Percentiles rank a stretch among this genome's conserved stretches.
Conservation (phyloP, 2,113 vertebrate genomes). For the Barnardius zonarius region DNA sequence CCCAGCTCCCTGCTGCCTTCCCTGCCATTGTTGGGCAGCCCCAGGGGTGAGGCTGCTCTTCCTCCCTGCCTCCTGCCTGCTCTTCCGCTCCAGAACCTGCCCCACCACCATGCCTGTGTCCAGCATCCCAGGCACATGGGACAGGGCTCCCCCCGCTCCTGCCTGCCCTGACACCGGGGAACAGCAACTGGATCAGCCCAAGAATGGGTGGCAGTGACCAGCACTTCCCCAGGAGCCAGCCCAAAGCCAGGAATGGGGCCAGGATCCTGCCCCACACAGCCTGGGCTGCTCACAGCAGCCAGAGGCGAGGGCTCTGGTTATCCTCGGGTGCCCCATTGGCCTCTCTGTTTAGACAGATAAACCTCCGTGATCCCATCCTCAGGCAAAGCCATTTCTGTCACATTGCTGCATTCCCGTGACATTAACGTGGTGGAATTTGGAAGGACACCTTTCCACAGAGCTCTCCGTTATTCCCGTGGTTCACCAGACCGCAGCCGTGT, state of each 20-base stretch:
- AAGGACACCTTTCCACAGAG: not conserved
- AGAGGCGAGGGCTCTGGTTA: not conserved
- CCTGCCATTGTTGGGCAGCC: not conserved
- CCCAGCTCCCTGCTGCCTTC: not conserved
- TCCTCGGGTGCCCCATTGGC: not conserved
- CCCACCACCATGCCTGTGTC: not conserved
- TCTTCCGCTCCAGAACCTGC: not conserved
- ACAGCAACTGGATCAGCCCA: not conserved
- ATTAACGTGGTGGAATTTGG: not conserved
- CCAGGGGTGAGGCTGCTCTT: not conserved
- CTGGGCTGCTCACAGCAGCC: not conserved
- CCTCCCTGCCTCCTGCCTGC: not conserved
- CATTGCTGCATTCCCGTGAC: not conserved
- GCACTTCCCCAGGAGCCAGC: not conserved
- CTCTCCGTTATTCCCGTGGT: not conserved
- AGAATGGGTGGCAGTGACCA: not conserved
- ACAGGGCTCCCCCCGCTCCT: not conserved
- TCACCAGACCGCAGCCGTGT: rapidly evolving
- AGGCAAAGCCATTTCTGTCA: not conserved
- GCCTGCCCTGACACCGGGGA: not conserved
- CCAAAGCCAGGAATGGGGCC: not conserved
- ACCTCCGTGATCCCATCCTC: not conserved
- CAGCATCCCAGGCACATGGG: not conserved
- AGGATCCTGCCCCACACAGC: not conserved
- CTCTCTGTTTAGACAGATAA: not conserved